Conservation (phyloP, 2,888 invertebrate species). For the Sericinus montela region DNA sequence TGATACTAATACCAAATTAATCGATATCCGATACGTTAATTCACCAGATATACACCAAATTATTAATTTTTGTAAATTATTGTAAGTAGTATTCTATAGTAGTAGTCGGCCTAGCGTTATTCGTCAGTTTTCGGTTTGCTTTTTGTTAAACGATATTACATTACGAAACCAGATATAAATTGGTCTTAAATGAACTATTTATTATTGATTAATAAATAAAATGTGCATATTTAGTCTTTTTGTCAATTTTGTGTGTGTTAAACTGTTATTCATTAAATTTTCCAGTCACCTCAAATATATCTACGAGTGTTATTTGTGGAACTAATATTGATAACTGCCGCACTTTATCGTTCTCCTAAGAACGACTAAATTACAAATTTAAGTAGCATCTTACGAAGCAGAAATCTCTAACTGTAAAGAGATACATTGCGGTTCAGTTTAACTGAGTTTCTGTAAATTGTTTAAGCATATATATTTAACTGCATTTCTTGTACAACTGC, state of each 20-base stretch:
- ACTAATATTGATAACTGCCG: neutral
- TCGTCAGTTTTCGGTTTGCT: constrained; percentile 30
- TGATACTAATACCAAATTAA: constrained; percentile 49
- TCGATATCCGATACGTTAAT: constrained; percentile 62
- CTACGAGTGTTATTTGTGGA: constrained; percentile 28
- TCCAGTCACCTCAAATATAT: constrained; percentile 62
- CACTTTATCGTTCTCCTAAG: neutral
- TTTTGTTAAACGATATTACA: constrained; percentile 41
- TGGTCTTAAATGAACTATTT: constrained; percentile 39
- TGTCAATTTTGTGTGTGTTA: constrained; percentile 15
- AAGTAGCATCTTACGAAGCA: neutral
- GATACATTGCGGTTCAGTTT: neutral
- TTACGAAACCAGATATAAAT: constrained; percentile 55
- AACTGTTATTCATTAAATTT: constrained; percentile 28
- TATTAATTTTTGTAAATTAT: constrained; percentile 44
- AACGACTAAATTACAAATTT: neutral
- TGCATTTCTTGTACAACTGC: constrained; percentile 21
- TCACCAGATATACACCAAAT: constrained; percentile 66
- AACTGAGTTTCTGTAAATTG: neutral
- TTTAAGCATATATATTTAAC: constrained; percentile 12
- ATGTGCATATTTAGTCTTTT: constrained; percentile 22
- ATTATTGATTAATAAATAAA: constrained; percentile 24
- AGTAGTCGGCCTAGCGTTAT: constrained; percentile 65
- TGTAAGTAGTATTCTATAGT: constrained; percentile 44
- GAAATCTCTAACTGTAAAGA: constrained; percentile 19